Conservation (phyloP, 2,888 invertebrate genomes). For the Dione juno region DNA sequence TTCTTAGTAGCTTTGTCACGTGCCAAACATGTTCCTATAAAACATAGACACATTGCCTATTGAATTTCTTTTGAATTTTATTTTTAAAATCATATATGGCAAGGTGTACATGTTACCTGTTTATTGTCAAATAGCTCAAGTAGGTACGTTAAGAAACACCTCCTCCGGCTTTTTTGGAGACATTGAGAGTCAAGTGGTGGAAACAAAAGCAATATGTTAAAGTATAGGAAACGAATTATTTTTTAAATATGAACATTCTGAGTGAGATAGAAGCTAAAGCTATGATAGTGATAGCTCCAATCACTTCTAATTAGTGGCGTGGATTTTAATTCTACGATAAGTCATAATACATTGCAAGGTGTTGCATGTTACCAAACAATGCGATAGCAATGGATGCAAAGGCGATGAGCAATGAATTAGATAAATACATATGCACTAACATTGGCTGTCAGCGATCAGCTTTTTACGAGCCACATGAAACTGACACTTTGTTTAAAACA, state of each 20-base stretch:
- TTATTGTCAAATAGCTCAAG: not conserved
- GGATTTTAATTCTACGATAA: not conserved
- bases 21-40: conserved; percentile 55
- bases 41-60: conserved; percentile 50
- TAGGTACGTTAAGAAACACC: not conserved
- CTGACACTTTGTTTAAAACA: conserved; percentile 48
- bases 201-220: not conserved
- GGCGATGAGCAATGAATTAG: conserved; percentile 48
- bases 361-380: not conserved
- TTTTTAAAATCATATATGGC: not conserved
- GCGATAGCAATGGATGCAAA: conserved; percentile 1
- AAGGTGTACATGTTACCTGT: not conserved
- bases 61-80: not conserved
- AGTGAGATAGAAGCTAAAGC: no score
- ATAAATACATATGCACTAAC: conserved; percentile 45
- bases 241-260: no score
- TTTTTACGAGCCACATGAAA: conserved; percentile 52
- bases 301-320: no score
- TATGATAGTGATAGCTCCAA: no score
- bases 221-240: no score
- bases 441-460: conserved; percentile 58
- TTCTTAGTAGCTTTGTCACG: conserved; percentile 65
- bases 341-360: not conserved
- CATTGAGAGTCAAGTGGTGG: not conserved
- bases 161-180: not conserved